Evolutionary conservation across 2,797 vertebrate species (phyloP), one percentile per base, ranked within the genome.

Genomic region (Liasis olivaceus): DNA sequence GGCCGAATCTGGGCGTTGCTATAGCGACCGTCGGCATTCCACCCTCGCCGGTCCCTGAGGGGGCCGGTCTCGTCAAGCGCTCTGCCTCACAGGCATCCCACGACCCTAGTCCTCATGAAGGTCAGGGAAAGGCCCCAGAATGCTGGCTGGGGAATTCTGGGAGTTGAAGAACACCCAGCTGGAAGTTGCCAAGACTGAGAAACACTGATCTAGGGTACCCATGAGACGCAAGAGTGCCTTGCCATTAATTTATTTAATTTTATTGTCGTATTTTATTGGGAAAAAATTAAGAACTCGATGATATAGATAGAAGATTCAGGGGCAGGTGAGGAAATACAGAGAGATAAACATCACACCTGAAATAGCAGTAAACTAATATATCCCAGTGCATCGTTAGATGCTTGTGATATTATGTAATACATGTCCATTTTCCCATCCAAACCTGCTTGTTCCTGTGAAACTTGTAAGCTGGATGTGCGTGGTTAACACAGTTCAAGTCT

Each of bases 1-100:
- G 69, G 89, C 56, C 13, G 0, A 36, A 42, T 24, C 62, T 13
- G 3, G 2, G 1, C 9, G 96, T 95, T 93, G 89, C 89, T 56
- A 13, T 91, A 94, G 95, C n/a, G 89, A 93, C 66, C 64, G 47
- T 17, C 15, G 4, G 2, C 0, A 11, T 0, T 4, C 62, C 17
- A 20, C 11, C n/a, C 14, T 13, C 14, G 13, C 66, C 31, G n/a
- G n/a, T 69, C 66, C 14, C 3, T 31, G 5, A 69, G n/a, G 26
- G 3, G 26, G n/a, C n/a, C 14, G n/a, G 13, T 6, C 13, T 69
- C 5, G 2, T 12, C 5, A 2, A 69, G 5, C 14, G 17, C 3
- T 77, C 2, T 2, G 72, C 20, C 20, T 81, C 72, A 4, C 36
- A 47, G 72, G 36, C 36, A 81, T 81, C 36, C 0, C 8, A 81